Evolutionary conservation across 1,140 invertebrate genomes (phyloP), one percentile per base, ranked within the genome.

Genomic region (Procambarus clarkii): DNA sequence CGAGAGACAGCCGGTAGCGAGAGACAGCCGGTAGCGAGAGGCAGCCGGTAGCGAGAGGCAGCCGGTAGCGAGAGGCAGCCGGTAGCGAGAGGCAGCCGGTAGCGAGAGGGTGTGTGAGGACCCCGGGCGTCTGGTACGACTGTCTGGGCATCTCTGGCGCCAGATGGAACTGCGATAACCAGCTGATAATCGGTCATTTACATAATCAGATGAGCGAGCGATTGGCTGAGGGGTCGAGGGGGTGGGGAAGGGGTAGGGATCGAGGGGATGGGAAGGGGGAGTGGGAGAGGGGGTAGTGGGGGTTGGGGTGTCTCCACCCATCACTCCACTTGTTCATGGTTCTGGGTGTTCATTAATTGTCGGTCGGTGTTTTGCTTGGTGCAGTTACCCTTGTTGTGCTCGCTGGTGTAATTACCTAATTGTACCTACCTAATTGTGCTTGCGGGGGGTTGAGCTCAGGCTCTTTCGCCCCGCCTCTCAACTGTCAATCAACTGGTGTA

Each of bases 141-240:
- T 88, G 87, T 82, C 78, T 81, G 79, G 60, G 87, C 87, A 88
- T 88, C 78, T 46, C 87, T 88, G 87, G 87, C 87, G 87, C 87
- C 87, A 88, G 79, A 88, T 88, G 79, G 87, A 82, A 45, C 87
- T 21, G 18, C 13, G 87, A 88, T 88, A 88, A 88, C 79, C 34
- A 58, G 60, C 48, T 82, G 87, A 88, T 88, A 88, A 88, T 88
- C 87, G 60, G 21, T 45, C 87, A 88, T 82, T 88, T 88, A 82
- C 87, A 88, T 88, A 88, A 88, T 88, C 87, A 88, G 87, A 88
- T 88, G 87, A 88, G 78, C 77, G 80, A 50, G 48, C 46, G 79
- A 80, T 80, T 80, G 78, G 78, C 60, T 80, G 83, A 18, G 82
- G 64, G 45, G 83, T 44, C 24, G 58, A 3, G 34, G 58, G 45